phyloP scores from a whole-genome alignment of 1,140 invertebrate species.

The Episyrphus balteatus region DNA sequence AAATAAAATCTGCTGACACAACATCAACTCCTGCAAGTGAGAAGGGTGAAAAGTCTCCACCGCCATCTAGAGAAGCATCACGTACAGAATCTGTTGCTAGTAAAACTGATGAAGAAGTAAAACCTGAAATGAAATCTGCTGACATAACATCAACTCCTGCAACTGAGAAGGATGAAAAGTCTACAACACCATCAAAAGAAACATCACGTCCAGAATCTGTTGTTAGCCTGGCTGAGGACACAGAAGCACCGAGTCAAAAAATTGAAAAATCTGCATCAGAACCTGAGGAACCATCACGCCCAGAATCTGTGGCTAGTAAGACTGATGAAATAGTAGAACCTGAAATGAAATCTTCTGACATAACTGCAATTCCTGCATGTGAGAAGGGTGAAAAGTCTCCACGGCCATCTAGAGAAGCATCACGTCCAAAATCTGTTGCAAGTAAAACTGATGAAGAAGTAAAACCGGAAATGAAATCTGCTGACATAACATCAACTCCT shows the following conservation, averaged over 20 bases:
- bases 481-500: background rate
- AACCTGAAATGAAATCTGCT: constrained; percentile 9
- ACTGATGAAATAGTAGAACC: background rate
- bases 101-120: constrained; percentile 6
- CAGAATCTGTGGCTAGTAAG: constrained; percentile 6
- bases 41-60: constrained; percentile 8
- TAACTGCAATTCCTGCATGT: no score
- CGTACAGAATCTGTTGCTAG: constrained; percentile 6
- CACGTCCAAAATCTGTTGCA: constrained; percentile 10
- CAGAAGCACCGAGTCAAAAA: no score
- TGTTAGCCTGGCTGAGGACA: no score
- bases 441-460: no score
- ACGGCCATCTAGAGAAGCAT: constrained; percentile 8
- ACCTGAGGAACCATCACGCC: constrained; percentile 10
- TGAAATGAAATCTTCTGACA: no score
- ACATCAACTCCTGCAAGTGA: no score
- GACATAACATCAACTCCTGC: constrained; percentile 3
- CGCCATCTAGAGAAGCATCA: constrained; percentile 9
- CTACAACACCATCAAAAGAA: constrained; percentile 8
- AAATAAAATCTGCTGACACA: no score
- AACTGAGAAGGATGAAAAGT: constrained; percentile 4
- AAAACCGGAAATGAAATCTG: background rate
- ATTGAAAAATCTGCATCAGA: constrained; percentile 6
- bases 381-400: constrained; percentile 4
- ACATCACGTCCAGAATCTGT: constrained; percentile 7